A percentile compares a stretch with the other conserved stretches of the same genome.
Conservation (phyloP, 37 sponge, comb jelly and placozoan species). For the Trichoplax adhaerens region DNA sequence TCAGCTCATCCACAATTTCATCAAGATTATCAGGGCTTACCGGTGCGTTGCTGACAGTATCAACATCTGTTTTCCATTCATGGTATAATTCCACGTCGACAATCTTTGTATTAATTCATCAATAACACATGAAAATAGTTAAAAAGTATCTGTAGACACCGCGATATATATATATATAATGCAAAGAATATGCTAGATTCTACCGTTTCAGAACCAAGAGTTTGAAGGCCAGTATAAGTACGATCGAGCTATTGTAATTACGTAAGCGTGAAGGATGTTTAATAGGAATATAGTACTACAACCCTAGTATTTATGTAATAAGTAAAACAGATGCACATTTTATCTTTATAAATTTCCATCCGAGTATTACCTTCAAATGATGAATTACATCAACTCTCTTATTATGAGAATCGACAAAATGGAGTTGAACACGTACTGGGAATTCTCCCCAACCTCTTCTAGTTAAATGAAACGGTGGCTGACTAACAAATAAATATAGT, state of each 20-base stretch:
- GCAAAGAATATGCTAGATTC: background rate
- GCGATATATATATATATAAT: no score
- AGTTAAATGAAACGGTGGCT: slow-evolving; percentile 63
- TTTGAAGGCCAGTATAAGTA: slow-evolving; percentile 68
- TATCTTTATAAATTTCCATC: background rate
- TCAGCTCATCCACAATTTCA: no score
- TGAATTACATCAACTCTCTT: slow-evolving; percentile 65
- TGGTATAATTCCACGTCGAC: no score
- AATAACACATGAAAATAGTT: no score
- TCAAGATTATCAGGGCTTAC: background rate
- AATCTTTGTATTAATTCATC: no score
- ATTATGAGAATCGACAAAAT: slow-evolving; percentile 24
- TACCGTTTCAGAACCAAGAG: slow-evolving; percentile 62
- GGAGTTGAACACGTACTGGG: slow-evolving; percentile 62
- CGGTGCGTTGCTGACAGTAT: slow-evolving; percentile 11
- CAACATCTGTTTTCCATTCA: background rate
- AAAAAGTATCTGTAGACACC: no score
- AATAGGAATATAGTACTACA: no score
- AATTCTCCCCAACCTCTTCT: slow-evolving; percentile 84
- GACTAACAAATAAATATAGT: slow-evolving; percentile 5
- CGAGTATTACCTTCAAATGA: slow-evolving; percentile 17
- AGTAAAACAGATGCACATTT: background rate
- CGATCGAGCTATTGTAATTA: slow-evolving; percentile 26
- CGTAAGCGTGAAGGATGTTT: background rate
- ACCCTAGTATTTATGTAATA: no score